Conservation (phyloP, 2,888 invertebrate species). For the Cacoxenus indagator region DNA sequence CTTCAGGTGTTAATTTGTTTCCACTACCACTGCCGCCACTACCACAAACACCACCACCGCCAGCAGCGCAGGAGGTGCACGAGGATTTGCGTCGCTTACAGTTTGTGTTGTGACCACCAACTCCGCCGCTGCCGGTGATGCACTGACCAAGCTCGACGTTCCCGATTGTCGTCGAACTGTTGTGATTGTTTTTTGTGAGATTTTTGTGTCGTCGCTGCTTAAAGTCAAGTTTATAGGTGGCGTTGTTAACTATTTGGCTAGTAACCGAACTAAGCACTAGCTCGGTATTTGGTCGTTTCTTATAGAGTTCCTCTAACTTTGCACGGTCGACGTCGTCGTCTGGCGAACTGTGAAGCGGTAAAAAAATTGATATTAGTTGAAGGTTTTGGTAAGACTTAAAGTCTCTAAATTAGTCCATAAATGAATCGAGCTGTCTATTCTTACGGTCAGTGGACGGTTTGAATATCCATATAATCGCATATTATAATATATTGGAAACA, state of each 20-base stretch:
- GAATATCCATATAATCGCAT: too few relatives aligned
- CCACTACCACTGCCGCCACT: slow-evolving; percentile 22
- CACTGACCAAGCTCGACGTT: slow-evolving; percentile 6
- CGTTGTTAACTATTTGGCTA: slow-evolving; percentile 54
- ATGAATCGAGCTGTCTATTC: too few relatives aligned
- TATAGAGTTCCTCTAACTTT: slow-evolving; percentile 15
- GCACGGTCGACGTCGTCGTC: slow-evolving; percentile 22
- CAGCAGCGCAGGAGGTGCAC: slow-evolving; percentile 47
- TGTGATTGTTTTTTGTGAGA: slow-evolving; percentile 21
- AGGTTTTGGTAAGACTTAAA: too few relatives aligned
- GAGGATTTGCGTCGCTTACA: slow-evolving; percentile 51
- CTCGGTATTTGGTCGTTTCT: slow-evolving; percentile 46
- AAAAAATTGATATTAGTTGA: neutral
- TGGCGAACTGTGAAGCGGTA: slow-evolving; percentile 3
- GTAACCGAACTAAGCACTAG: slow-evolving; percentile 53
- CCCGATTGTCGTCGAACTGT: slow-evolving; percentile 39
- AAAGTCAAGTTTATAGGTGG: slow-evolving; percentile 55
- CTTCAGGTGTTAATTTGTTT: slow-evolving; percentile 49
- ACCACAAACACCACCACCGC: slow-evolving; percentile 26
- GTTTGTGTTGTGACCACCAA: slow-evolving; percentile 10
- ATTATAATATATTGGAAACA: too few relatives aligned
- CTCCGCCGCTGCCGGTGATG: neutral
- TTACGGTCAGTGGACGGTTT: too few relatives aligned
- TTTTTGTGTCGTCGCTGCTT: slow-evolving; percentile 56
- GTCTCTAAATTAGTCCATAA: too few relatives aligned